phyloP scores from a whole-genome alignment of 2,113 vertebrate genomes.

The Crotalus helleri region DNA sequence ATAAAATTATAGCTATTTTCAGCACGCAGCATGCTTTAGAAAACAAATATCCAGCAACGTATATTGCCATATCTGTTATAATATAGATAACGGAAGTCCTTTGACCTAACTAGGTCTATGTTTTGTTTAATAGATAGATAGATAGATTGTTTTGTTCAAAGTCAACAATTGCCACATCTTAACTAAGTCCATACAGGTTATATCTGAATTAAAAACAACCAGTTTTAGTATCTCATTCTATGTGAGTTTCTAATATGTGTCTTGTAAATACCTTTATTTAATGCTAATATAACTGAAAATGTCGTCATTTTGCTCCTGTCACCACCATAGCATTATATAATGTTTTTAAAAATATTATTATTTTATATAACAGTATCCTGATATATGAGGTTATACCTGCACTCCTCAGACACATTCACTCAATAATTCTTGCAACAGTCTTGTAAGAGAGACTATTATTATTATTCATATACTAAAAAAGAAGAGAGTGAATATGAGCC shows the following conservation, averaged over 20 bases:
- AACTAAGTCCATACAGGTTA: background rate
- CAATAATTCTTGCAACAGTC: background rate
- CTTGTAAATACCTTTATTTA: background rate
- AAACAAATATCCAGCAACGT: background rate
- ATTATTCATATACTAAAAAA: background rate
- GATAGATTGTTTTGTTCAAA: background rate
- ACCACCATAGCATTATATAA: background rate
- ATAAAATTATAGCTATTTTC: background rate
- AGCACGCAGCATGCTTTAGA: background rate
- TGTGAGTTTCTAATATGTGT: background rate
- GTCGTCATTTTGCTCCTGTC: background rate
- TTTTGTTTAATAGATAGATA: background rate
- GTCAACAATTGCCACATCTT: background rate
- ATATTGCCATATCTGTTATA: background rate
- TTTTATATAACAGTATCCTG: background rate
- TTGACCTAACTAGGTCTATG: background rate
- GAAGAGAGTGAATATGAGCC: background rate
- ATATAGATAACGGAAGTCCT: background rate
- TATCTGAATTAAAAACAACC: background rate
- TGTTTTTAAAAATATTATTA: background rate
- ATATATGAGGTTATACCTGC: background rate
- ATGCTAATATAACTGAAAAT: background rate
- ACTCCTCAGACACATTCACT: background rate
- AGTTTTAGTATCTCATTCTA: background rate
- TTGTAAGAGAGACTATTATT: background rate